A percentile compares a stretch with the other conserved stretches of the same genome.
Evolutionary conservation across 92 coral and sea anemone genomes (phyloP).

Genomic region (Epizoanthus fatuus): DNA sequence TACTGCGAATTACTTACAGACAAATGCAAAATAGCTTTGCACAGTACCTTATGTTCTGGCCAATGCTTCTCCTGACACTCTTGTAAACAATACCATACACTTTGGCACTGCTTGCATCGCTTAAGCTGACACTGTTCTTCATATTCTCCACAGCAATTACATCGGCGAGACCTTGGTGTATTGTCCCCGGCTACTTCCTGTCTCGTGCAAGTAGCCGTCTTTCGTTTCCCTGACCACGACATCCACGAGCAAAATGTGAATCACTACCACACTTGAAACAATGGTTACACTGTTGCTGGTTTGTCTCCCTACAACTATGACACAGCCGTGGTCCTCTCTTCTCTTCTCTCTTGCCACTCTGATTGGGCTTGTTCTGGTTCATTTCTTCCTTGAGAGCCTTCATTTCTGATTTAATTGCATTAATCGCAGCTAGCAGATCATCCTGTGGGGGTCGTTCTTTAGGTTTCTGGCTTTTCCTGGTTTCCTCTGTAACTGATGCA

Average conservation of each 20-base stretch:
- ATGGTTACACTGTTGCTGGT: constrained; percentile 52
- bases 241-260: constrained; percentile 61
- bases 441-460: constrained; percentile 13
- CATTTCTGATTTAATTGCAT: constrained; percentile 43
- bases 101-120: constrained; percentile 67
- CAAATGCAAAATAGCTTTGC: constrained; percentile 66
- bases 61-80: constrained; percentile 73
- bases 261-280: constrained; percentile 82
- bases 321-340: constrained; percentile 48
- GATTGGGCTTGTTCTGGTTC: constrained; percentile 9
- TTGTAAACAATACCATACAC: constrained; percentile 72
- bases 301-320: constrained; percentile 41
- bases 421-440: constrained; percentile 42
- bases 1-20: constrained; percentile 32
- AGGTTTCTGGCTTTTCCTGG: background rate
- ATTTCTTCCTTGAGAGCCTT: constrained; percentile 61
- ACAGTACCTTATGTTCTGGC: constrained; percentile 63
- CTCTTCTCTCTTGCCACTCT: constrained; percentile 16
- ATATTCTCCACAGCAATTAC: constrained; percentile 60
- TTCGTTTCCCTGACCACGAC: constrained; percentile 62
- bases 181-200: constrained; percentile 61
- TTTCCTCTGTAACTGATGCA: constrained; percentile 44
- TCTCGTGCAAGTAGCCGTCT: constrained; percentile 59
- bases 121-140: constrained; percentile 39
- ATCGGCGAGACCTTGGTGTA: constrained; percentile 65